phyloP scores from a whole-genome alignment of 2,888 invertebrate species.

The Torymus tubicola region DNA sequence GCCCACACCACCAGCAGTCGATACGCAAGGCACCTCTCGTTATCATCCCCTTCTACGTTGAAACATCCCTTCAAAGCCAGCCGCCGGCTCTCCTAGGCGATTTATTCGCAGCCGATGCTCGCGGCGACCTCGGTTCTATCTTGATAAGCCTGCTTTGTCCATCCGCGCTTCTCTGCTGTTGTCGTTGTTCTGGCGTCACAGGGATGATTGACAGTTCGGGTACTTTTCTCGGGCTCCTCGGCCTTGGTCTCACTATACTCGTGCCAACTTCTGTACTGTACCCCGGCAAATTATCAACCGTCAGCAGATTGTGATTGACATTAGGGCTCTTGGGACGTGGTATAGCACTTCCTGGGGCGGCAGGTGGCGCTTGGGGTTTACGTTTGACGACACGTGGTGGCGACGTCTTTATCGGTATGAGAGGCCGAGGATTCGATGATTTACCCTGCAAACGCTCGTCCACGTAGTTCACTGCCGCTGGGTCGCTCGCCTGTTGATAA shows the following conservation, averaged over 20 bases:
- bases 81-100: slow-evolving; percentile 63
- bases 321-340: slow-evolving; percentile 24
- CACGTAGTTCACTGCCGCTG: slow-evolving; percentile 64
- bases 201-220: slow-evolving; percentile 62
- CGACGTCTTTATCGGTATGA: slow-evolving; percentile 64
- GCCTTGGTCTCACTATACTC: slow-evolving; percentile 55
- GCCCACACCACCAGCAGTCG: not conserved
- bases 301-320: slow-evolving; percentile 21
- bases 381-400: slow-evolving; percentile 79
- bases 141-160: slow-evolving; percentile 60
- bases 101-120: slow-evolving; percentile 49
- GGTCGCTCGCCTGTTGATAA: not conserved
- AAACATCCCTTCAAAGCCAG: slow-evolving; percentile 62
- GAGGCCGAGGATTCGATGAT: slow-evolving; percentile 51
- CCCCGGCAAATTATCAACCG: slow-evolving; percentile 30
- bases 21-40: slow-evolving; percentile 10
- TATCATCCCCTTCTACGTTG: not conserved
- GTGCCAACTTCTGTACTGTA: not conserved
- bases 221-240: slow-evolving; percentile 61
- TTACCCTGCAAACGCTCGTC: slow-evolving; percentile 63
- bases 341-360: not conserved
- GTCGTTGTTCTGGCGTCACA: slow-evolving; percentile 46
- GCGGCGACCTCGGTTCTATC: slow-evolving; percentile 66
- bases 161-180: slow-evolving; percentile 19
- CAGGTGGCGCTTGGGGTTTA: slow-evolving; percentile 63